Evolutionary conservation across 2,888 invertebrate species (phyloP).

Genomic region (Cynaeus angustus): DNA sequence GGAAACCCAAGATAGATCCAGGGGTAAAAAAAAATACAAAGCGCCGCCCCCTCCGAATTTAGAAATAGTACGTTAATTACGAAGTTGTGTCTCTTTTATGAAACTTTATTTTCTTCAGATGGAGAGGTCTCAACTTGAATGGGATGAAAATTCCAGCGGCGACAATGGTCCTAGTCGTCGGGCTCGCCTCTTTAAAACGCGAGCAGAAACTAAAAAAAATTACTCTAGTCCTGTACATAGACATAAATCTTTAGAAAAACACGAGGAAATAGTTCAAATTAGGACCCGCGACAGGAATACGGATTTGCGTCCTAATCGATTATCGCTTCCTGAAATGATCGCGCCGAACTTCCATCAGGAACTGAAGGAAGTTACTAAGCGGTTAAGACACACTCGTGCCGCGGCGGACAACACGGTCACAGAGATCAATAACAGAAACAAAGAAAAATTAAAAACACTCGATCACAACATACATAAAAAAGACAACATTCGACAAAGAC

Average conservation of each 20-base stretch:
- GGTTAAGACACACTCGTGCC: slow-evolving; percentile 57
- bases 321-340: slow-evolving; percentile 67
- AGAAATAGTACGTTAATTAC: slow-evolving; percentile 47
- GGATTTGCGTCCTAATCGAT: slow-evolving; percentile 65
- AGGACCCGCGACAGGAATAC: slow-evolving; percentile 71
- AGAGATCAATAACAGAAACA: slow-evolving; percentile 70
- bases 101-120: slow-evolving; percentile 50
- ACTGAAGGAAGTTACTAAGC: slow-evolving; percentile 70
- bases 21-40: slow-evolving; percentile 83
- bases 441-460: slow-evolving; percentile 72
- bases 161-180: slow-evolving; percentile 71
- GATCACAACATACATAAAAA: slow-evolving; percentile 69
- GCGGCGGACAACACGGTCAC: slow-evolving; percentile 62
- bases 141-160: slow-evolving; percentile 61
- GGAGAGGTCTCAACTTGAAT: slow-evolving; percentile 67
- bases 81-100: background rate
- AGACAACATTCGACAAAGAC: slow-evolving; percentile 73
- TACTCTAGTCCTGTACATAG: slow-evolving; percentile 65
- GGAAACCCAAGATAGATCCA: slow-evolving; percentile 72
- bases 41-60: slow-evolving; percentile 77
- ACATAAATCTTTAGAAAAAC: slow-evolving; percentile 51
- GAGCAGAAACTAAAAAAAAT: slow-evolving; percentile 80
- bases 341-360: slow-evolving; percentile 75
- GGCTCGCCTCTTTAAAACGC: slow-evolving; percentile 82
- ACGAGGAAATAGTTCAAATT: slow-evolving; percentile 46